Evolutionary conservation across 2,888 invertebrate genomes (phyloP).

Genomic region (Phyto melanocephala): DNA sequence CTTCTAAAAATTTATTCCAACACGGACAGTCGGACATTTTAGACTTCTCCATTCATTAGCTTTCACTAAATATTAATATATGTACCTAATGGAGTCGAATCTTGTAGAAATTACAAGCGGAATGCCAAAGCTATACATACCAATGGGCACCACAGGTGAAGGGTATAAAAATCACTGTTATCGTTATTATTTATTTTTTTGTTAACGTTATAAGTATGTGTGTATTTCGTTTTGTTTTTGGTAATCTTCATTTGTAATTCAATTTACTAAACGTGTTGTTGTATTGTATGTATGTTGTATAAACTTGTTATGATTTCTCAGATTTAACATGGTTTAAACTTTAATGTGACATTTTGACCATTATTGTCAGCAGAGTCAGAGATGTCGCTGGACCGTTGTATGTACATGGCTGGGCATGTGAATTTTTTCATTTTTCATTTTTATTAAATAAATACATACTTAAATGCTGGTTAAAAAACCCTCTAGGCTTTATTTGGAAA

Average conservation of each 20-base stretch:
- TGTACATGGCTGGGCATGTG: constrained; percentile 10
- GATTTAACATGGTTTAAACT: constrained; percentile 52
- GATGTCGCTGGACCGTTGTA: neutral
- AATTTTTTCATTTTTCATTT: constrained; percentile 15
- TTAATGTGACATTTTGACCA: constrained; percentile 65
- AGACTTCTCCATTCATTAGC: no score
- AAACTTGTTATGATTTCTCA: constrained; percentile 61
- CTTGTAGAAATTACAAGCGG: no score
- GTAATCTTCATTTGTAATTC: constrained; percentile 65
- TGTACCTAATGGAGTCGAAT: no score
- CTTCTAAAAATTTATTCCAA: no score
- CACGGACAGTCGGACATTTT: no score
- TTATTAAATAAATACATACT: constrained; percentile 30
- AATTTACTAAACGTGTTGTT: constrained; percentile 25
- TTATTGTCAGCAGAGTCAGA: constrained; percentile 27
- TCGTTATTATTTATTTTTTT: constrained; percentile 14
- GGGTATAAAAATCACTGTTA: no score
- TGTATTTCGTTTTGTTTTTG: constrained; percentile 30
- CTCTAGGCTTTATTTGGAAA: constrained; percentile 32
- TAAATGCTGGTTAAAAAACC: constrained; percentile 11
- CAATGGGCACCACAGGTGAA: no score
- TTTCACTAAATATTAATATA: no score
- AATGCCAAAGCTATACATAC: no score
- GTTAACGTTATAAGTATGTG: no score
- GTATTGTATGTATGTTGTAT: neutral